These are phyloP conservation scores for Zeus faber DNA, from an alignment of 2,113 vertebrate species.

Conservation along the genomic window DNA sequence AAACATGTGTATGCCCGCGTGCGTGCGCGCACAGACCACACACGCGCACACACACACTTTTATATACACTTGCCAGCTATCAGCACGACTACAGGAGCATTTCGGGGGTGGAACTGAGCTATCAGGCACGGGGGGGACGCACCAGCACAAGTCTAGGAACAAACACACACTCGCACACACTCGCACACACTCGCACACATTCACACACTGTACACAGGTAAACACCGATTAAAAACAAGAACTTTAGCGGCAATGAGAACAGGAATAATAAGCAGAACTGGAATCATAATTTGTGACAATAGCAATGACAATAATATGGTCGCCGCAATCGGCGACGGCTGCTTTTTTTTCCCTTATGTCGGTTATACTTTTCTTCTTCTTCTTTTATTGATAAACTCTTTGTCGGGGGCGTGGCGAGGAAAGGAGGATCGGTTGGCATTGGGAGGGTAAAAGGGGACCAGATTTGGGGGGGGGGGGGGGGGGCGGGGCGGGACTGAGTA, in stretches of 20 bases:
- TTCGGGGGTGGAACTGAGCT: constrained; percentile 40
- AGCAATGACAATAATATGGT: constrained; percentile 65
- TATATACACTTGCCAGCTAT: constrained; percentile 33
- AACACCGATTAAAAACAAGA: constrained; percentile 70
- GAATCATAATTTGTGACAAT: constrained; percentile 59
- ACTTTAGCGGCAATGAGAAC: constrained; percentile 67
- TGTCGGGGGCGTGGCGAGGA: constrained; percentile 12
- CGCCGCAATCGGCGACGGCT: constrained; percentile 44
- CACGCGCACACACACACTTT: constrained; percentile 10
- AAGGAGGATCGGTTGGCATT: constrained; percentile 28
- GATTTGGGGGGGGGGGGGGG: constrained; percentile 9
- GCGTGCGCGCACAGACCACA: too few species aligned
- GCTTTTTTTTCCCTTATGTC: constrained; percentile 67
- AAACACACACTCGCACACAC: constrained; percentile 8
- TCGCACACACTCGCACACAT: constrained; percentile 7
- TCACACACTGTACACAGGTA: constrained; percentile 54
- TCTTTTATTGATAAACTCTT: constrained; percentile 50
- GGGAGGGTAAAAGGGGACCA: not conserved
- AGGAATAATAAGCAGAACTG: constrained; percentile 59
- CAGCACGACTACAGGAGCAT: constrained; percentile 37
- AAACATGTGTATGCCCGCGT: too few species aligned
- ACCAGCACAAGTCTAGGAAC: constrained; percentile 38
- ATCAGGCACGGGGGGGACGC: constrained; percentile 34
- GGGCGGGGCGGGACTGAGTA: constrained; percentile 15
- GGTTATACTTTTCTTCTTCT: constrained; percentile 49